Conservation (phyloP, 2,113 vertebrate genomes). For the Cisticola juncidis region DNA sequence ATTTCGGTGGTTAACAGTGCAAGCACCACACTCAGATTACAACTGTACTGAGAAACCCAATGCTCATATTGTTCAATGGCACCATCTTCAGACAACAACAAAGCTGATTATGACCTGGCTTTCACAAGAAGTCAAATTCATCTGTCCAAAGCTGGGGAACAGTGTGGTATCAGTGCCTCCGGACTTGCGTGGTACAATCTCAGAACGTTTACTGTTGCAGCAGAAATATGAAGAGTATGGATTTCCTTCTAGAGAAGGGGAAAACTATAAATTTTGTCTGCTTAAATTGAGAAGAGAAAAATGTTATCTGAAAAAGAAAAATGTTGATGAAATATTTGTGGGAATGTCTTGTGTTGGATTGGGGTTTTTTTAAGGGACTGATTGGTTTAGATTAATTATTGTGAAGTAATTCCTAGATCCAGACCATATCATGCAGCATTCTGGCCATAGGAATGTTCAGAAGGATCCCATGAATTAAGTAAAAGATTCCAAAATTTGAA, state of each 20-base stretch:
- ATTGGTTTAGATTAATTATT: background rate
- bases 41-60: accelerated
- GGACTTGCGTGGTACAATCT: background rate
- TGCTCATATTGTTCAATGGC: background rate
- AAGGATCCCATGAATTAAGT: background rate
- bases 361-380: background rate
- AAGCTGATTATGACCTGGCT: background rate
- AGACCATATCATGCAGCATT: background rate
- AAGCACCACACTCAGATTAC: background rate
- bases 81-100: constrained; percentile 20
- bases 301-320: background rate
- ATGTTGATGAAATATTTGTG: background rate
- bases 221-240: background rate
- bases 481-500: background rate
- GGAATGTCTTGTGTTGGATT: background rate
- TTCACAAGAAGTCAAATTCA: background rate
- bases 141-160: background rate
- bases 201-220: background rate
- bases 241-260: background rate
- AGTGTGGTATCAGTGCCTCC: background rate
- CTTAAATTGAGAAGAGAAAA: background rate
- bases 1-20: background rate
- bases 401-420: background rate
- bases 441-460: background rate
- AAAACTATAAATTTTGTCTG: background rate